Conservation (phyloP, 2,113 vertebrate genomes). For the Nesospiza acunhae region DNA sequence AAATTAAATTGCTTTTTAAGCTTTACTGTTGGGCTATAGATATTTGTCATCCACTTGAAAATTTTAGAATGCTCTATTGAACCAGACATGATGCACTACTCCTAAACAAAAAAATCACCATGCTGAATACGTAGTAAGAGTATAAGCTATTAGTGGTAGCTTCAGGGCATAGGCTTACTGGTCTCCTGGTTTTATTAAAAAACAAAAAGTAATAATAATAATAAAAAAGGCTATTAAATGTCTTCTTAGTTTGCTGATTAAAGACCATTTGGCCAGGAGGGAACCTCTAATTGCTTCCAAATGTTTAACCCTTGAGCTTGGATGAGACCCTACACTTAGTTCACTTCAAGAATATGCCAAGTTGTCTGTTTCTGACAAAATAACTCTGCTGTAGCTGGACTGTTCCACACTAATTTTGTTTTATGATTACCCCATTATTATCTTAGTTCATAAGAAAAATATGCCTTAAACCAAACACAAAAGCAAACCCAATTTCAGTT, state of each 20-base stretch:
- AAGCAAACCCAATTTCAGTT: slow-evolving; percentile 7
- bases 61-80: background rate
- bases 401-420: slow-evolving; percentile 50
- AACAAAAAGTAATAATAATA: background rate
- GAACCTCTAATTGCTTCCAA: slow-evolving; percentile 75
- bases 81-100: background rate
- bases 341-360: slow-evolving; percentile 67
- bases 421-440: slow-evolving; percentile 36
- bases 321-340: slow-evolving; percentile 51
- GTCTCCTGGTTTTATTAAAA: background rate
- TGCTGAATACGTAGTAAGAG: background rate
- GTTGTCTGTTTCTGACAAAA: slow-evolving; percentile 57
- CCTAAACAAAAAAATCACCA: background rate
- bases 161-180: background rate
- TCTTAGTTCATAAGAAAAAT: slow-evolving; percentile 66
- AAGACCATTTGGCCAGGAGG: slow-evolving; percentile 34
- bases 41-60: background rate
- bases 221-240: background rate
- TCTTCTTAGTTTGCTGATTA: slow-evolving; percentile 43
- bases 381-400: slow-evolving; percentile 66
- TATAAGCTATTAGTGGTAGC: background rate
- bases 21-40: background rate
- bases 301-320: slow-evolving; percentile 72
- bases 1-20: background rate
- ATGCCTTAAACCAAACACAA: slow-evolving; percentile 52